Conservation (phyloP, 1,140 invertebrate genomes). For the Drosophila jambulina region DNA sequence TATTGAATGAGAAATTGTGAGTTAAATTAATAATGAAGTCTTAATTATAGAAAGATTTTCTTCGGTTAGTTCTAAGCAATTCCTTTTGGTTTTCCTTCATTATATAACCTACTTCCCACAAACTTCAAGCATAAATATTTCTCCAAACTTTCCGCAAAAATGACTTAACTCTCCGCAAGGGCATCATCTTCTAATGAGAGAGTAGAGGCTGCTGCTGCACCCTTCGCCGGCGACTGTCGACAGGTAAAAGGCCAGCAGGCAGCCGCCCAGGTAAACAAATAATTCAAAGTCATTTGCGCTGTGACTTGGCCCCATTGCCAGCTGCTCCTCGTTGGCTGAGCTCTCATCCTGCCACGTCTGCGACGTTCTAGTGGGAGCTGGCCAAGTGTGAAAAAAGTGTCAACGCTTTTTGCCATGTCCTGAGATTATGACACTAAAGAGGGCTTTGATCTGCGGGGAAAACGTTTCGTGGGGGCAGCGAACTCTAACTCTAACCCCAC, state of each 20-base stretch:
- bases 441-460: slow-evolving; percentile 44
- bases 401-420: slow-evolving; percentile 43
- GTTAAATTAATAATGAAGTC: not conserved
- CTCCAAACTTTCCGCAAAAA: not conserved
- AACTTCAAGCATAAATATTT: not conserved
- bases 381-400: slow-evolving; percentile 69
- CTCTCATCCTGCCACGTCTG: slow-evolving; percentile 16
- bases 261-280: slow-evolving; percentile 72
- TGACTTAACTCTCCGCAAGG: slow-evolving; percentile 9
- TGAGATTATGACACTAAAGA: slow-evolving; percentile 81
- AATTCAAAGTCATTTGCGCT: slow-evolving; percentile 80
- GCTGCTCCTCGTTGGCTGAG: slow-evolving; percentile 53
- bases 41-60: not conserved
- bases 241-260: slow-evolving; percentile 33
- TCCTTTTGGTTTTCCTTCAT: not conserved
- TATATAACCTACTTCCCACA: not conserved
- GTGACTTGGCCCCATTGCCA: slow-evolving; percentile 61
- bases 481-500: not conserved
- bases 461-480: not conserved
- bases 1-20: not conserved
- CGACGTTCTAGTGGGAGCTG: slow-evolving; percentile 16
- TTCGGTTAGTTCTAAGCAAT: not conserved
- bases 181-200: slow-evolving; percentile 31
- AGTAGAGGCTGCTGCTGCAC: slow-evolving; percentile 7
- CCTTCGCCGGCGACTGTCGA: slow-evolving; percentile 12